phyloP scores from a whole-genome alignment of 2,113 vertebrate genomes.

The Pachyramphus minor region DNA sequence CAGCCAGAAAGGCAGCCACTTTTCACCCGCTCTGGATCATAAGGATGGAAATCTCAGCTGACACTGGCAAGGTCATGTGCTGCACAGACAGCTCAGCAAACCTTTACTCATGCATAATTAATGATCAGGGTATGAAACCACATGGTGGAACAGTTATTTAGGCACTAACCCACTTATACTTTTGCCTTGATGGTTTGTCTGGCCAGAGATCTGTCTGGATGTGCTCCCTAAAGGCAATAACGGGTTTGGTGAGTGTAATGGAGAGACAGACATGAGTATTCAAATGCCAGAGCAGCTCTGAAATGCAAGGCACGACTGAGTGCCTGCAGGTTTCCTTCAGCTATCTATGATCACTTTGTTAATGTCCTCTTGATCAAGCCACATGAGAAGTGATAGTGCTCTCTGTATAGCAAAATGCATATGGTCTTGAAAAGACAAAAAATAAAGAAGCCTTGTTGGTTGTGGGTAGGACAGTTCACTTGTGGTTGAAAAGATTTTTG shows the following conservation, averaged over 20 bases:
- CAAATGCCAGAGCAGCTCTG: neutral
- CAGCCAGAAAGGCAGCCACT: neutral
- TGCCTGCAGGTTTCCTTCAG: neutral
- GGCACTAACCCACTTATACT: neutral
- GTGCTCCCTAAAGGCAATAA: neutral
- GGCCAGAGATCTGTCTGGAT: neutral
- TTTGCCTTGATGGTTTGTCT: neutral
- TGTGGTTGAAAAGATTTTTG: neutral
- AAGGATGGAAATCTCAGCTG: neutral
- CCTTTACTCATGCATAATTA: neutral
- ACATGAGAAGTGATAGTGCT: neutral
- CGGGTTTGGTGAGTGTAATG: rapidly evolving
- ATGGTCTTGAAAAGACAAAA: neutral
- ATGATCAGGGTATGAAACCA: neutral
- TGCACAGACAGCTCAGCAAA: neutral
- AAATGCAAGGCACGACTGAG: neutral
- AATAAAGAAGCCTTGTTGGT: neutral
- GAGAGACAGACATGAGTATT: neutral
- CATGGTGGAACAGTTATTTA: neutral
- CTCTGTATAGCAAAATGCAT: neutral
- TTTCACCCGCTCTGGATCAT: neutral
- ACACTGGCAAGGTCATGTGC: neutral
- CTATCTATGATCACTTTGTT: neutral
- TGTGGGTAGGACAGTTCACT: neutral
- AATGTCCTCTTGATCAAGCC: neutral